Evolutionary conservation across 2,113 vertebrate genomes (phyloP).

Genomic region (Asarcornis scutulata): DNA sequence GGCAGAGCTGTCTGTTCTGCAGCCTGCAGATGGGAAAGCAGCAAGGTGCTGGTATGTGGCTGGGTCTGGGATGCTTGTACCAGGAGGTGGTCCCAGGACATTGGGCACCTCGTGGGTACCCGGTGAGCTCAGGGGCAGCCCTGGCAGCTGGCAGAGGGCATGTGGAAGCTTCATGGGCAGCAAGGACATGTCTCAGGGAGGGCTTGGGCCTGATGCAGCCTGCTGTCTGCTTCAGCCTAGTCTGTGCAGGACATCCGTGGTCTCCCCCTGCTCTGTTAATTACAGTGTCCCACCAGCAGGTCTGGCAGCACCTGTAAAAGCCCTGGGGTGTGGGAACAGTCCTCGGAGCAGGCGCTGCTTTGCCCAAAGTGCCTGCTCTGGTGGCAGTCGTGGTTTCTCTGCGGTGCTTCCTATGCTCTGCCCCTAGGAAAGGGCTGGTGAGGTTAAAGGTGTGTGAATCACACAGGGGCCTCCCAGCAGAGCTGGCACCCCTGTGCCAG

Average conservation of each 20-base stretch:
- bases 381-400: background rate
- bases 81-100: fast-evolving
- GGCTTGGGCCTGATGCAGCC: fast-evolving
- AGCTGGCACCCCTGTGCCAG: background rate
- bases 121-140: background rate
- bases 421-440: background rate
- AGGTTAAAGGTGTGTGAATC: background rate
- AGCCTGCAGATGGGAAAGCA: background rate
- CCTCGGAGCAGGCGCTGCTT: background rate
- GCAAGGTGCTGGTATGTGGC: fast-evolving
- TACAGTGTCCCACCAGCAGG: background rate
- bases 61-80: fast-evolving
- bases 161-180: background rate
- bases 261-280: background rate
- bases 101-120: fast-evolving
- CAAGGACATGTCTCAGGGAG: background rate
- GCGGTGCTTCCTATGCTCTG: background rate
- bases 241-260: fast-evolving
- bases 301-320: background rate
- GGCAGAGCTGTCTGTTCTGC: background rate
- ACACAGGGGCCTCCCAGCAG: no score
- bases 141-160: fast-evolving
- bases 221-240: background rate
- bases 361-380: fast-evolving
- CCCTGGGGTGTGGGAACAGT: background rate